phyloP scores from a whole-genome alignment of 2,888 invertebrate genomes.

The Cheilosia variabilis region DNA sequence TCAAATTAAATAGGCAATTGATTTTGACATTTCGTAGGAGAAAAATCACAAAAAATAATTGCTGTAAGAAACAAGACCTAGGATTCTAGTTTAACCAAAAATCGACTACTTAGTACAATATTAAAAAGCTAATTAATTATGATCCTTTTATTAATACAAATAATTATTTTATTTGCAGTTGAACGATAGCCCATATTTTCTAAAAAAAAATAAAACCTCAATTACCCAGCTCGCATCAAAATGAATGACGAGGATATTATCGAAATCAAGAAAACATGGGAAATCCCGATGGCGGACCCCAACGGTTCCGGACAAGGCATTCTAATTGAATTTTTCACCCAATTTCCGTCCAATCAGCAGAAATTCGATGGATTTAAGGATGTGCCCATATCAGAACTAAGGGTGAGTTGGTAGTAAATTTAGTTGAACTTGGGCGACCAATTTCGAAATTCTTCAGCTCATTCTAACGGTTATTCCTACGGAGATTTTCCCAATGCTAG shows the following conservation, averaged over 20 bases:
- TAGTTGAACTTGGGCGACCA: neutral
- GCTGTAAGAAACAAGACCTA: too few relatives aligned
- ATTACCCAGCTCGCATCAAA: slow-evolving; percentile 50
- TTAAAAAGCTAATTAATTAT: too few relatives aligned
- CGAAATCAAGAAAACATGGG: slow-evolving; percentile 83
- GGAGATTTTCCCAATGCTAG: neutral
- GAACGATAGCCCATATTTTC: slow-evolving; percentile 32
- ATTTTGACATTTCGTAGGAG: too few relatives aligned
- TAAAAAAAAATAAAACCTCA: neutral
- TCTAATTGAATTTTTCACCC: slow-evolving; percentile 80
- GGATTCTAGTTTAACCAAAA: too few relatives aligned
- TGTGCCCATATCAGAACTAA: slow-evolving; percentile 79
- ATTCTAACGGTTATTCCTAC: too few relatives aligned
- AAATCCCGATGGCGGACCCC: slow-evolving; percentile 81
- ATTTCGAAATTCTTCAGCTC: neutral
- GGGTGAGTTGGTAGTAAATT: slow-evolving; percentile 76
- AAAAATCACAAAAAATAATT: too few relatives aligned
- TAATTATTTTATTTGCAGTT: slow-evolving; percentile 30
- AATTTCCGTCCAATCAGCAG: slow-evolving; percentile 82
- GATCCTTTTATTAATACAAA: neutral
- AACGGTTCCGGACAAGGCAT: slow-evolving; percentile 82
- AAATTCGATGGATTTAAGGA: slow-evolving; percentile 81
- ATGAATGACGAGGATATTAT: slow-evolving; percentile 82
- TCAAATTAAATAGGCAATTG: too few relatives aligned
- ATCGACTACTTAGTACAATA: too few relatives aligned